Evolutionary conservation across 1,140 invertebrate genomes (phyloP).

Genomic region (Campoletis sonorensis): DNA sequence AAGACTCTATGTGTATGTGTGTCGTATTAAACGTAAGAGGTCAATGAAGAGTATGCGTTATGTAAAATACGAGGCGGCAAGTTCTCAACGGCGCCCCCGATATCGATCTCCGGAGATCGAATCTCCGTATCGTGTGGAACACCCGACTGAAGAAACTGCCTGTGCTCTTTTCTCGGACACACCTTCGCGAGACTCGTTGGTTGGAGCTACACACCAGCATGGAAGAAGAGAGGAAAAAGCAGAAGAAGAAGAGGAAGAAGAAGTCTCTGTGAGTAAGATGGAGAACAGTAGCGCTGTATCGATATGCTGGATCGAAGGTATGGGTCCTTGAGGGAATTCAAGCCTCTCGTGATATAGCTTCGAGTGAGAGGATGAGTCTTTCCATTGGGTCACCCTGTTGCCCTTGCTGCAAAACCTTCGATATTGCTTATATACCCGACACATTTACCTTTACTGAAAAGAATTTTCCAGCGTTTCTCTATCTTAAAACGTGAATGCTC

Average conservation of each 20-base stretch:
- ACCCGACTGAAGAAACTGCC: slow-evolving; percentile 42
- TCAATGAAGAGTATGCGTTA: slow-evolving; percentile 59
- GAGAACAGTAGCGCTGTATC: slow-evolving; percentile 37
- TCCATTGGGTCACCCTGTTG: slow-evolving; percentile 29
- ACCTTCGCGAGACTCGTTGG: slow-evolving; percentile 11
- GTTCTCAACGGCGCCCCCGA: slow-evolving; percentile 51
- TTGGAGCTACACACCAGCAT: not conserved
- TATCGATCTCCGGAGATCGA: slow-evolving; percentile 63
- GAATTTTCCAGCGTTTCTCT: not conserved
- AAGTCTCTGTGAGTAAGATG: slow-evolving; percentile 1
- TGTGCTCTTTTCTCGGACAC: slow-evolving; percentile 8
- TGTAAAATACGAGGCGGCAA: slow-evolving; percentile 61
- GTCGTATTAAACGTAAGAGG: slow-evolving; percentile 36
- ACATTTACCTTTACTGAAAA: not conserved
- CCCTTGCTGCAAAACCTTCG: not conserved
- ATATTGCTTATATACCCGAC: slow-evolving; percentile 23
- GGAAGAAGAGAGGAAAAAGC: not conserved
- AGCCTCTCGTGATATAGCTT: not conserved
- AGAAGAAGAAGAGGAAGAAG: slow-evolving; percentile 22
- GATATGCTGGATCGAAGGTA: slow-evolving; percentile 34
- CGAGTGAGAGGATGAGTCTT: slow-evolving; percentile 20
- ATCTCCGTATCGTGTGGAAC: slow-evolving; percentile 47
- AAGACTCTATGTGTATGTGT: not conserved
- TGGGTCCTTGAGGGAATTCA: slow-evolving; percentile 28
- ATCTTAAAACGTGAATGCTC: not conserved